Percentiles rank a stretch among this genome's conserved stretches.
Evolutionary conservation across 53 echinoderm and acorn worm genomes (phyloP).

Genomic region (Actinopyga echinites): DNA sequence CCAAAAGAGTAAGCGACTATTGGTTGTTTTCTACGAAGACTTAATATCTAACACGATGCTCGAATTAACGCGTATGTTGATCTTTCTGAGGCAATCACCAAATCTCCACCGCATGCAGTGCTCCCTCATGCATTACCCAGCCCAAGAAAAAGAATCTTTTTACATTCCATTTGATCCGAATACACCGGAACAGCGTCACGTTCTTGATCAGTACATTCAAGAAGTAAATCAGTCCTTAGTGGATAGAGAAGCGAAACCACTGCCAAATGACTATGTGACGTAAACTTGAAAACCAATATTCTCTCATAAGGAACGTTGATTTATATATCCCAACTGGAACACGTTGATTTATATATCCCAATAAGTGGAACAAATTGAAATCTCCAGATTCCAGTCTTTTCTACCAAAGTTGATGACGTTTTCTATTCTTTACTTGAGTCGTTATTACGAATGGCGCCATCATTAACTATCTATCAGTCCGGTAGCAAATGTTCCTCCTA

Average conservation of each 20-base stretch:
- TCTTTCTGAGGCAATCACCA: neutral
- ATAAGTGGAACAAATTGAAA: no score
- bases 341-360: no score
- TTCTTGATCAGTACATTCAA: neutral
- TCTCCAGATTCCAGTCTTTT: no score
- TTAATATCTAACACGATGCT: neutral
- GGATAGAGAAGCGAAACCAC: neutral
- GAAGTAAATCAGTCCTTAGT: neutral
- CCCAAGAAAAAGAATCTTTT: neutral
- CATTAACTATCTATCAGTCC: no score
- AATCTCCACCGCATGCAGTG: conserved; percentile 22
- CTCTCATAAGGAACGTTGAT: no score
- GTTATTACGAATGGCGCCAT: no score
- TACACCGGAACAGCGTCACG: conserved; percentile 10
- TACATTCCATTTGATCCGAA: neutral
- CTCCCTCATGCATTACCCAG: conserved; percentile 4
- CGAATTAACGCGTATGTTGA: neutral
- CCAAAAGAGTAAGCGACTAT: neutral
- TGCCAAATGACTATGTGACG: neutral
- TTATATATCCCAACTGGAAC: no score
- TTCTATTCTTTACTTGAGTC: no score
- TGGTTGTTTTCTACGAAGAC: conserved; percentile 18
- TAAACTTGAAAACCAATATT: no score
- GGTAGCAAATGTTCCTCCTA: no score
- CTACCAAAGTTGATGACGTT: no score